Evolutionary conservation across 2,113 vertebrate species (phyloP).

Genomic region (Platichthys flesus): DNA sequence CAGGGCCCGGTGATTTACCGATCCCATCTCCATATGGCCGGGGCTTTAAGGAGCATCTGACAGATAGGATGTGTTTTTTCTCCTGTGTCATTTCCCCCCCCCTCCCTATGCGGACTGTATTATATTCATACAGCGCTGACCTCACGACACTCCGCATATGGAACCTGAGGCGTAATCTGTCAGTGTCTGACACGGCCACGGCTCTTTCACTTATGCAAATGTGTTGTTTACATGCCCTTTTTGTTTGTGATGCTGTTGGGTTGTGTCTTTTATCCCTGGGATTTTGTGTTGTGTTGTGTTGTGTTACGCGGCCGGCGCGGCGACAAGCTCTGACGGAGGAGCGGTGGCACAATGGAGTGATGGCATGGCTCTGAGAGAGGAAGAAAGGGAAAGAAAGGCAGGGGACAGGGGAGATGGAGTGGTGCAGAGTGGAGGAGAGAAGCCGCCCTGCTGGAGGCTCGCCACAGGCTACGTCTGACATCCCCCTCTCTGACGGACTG

Average conservation of each 20-base stretch:
- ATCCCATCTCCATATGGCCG: constrained; percentile 56
- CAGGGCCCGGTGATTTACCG: constrained; percentile 29
- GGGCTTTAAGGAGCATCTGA: constrained; percentile 51
- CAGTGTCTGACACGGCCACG: constrained; percentile 41
- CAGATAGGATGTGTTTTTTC: constrained; percentile 47
- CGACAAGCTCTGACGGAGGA: constrained; percentile 23
- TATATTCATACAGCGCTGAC: constrained; percentile 49
- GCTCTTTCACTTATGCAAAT: constrained; percentile 55
- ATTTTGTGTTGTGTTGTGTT: constrained; percentile 37
- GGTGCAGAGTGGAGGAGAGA: constrained; percentile 48
- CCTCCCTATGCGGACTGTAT: constrained; percentile 28
- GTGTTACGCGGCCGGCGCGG: neutral
- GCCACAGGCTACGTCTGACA: constrained; percentile 82
- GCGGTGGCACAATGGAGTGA: constrained; percentile 36
- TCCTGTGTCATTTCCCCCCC: constrained; percentile 41
- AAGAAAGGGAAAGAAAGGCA: constrained; percentile 32
- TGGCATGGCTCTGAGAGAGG: constrained; percentile 37
- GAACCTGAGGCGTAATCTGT: constrained; percentile 68
- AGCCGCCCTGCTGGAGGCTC: constrained; percentile 74
- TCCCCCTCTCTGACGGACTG: constrained; percentile 79
- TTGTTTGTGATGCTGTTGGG: constrained; percentile 35
- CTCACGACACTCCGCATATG: constrained; percentile 57
- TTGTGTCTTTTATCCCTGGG: constrained; percentile 38
- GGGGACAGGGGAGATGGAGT: constrained; percentile 41
- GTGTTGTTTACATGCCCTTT: constrained; percentile 55